A percentile compares a stretch with the other conserved stretches of the same genome.
Evolutionary conservation across 2,797 vertebrate genomes (phyloP).

Genomic region (Valencia hispanica): DNA sequence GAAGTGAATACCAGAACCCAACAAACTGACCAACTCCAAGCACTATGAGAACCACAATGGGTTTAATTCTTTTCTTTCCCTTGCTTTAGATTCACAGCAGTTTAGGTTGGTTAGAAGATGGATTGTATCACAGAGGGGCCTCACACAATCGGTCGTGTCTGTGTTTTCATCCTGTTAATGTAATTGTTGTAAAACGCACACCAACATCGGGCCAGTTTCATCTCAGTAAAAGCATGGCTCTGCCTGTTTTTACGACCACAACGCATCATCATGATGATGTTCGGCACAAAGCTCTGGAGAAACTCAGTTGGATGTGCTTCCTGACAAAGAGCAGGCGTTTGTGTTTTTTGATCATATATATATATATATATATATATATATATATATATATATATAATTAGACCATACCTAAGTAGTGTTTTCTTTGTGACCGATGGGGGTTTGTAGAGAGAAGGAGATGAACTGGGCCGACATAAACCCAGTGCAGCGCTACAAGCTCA

Average conservation of each 20-base stretch:
- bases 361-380: too few species aligned
- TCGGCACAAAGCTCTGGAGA: not conserved
- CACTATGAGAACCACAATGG: not conserved
- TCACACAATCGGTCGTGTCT: not conserved
- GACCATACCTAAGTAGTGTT: not conserved
- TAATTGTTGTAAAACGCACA: slow-evolving; percentile 13
- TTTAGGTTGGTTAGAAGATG: not conserved
- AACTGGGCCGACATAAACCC: not conserved
- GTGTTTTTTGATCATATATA: not conserved
- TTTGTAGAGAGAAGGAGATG: slow-evolving; percentile 6
- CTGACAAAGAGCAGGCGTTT: not conserved
- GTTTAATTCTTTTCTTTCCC: not conserved
- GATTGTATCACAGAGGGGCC: not conserved
- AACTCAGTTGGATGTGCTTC: not conserved
- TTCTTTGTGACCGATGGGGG: not conserved
- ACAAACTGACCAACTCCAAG: not conserved
- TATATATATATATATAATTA: not conserved
- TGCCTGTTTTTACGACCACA: not conserved
- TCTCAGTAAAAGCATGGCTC: slow-evolving; percentile 14
- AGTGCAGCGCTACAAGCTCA: slow-evolving; percentile 9
- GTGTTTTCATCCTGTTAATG: slow-evolving; percentile 18
- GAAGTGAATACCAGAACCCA: not conserved
- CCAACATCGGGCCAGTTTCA: slow-evolving; percentile 20
- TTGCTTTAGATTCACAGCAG: not conserved
- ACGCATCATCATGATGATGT: not conserved